These are phyloP conservation scores for Exephanes ischioxanthus DNA, from an alignment of 2,888 invertebrate species.

Conservation along the genomic window DNA sequence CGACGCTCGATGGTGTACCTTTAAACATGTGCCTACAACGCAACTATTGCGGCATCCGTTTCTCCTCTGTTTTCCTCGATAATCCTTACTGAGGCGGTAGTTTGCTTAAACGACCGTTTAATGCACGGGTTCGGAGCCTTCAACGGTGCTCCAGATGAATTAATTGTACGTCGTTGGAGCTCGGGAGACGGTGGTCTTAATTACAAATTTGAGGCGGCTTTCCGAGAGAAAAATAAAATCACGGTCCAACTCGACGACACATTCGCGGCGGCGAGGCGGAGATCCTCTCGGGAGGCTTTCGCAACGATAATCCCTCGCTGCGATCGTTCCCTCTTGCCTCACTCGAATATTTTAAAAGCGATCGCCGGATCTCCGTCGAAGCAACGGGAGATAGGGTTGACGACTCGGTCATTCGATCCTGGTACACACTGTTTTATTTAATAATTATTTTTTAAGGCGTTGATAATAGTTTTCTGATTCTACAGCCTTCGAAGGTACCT, in stretches of 20 bases:
- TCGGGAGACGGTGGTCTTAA: slow-evolving; percentile 20
- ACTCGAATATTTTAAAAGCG: slow-evolving; percentile 39
- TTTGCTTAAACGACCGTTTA: slow-evolving; percentile 28
- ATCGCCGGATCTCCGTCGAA: slow-evolving; percentile 13
- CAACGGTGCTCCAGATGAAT: slow-evolving; percentile 27
- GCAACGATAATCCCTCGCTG: slow-evolving; percentile 44
- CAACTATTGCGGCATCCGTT: background rate
- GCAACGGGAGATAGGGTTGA: slow-evolving; percentile 8
- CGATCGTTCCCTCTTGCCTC: slow-evolving; percentile 51
- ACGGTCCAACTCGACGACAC: slow-evolving; percentile 41
- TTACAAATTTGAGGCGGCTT: background rate
- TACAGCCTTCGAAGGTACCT: background rate
- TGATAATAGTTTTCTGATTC: background rate
- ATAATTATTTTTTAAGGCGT: background rate
- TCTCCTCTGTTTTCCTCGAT: slow-evolving; percentile 19
- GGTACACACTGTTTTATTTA: background rate
- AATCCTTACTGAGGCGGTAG: background rate
- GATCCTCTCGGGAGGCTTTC: slow-evolving; percentile 37
- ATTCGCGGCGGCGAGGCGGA: slow-evolving; percentile 18
- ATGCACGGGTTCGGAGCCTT: slow-evolving; percentile 1
- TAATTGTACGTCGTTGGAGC: slow-evolving; percentile 41
- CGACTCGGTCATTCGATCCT: slow-evolving; percentile 4
- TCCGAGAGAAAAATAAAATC: slow-evolving; percentile 63
- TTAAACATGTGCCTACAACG: background rate
- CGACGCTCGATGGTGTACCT: background rate